phyloP scores from a whole-genome alignment of 2,888 invertebrate genomes.

The Rotaria socialis region DNA sequence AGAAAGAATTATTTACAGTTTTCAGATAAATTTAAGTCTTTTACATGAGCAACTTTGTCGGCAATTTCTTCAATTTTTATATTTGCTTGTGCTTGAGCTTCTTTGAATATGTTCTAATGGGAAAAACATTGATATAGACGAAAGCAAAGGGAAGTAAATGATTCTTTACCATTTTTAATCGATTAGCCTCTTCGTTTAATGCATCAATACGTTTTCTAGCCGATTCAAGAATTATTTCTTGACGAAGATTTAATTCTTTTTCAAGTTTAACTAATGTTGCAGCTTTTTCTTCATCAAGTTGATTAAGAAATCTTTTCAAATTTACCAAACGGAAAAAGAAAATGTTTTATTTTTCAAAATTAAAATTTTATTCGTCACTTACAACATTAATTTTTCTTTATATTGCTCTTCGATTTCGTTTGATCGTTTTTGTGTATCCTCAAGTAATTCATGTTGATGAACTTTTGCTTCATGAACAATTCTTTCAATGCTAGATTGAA shows the following conservation, averaged over 20 bases:
- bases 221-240: not conserved
- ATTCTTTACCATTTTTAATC: not conserved
- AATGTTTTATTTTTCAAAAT: not conserved
- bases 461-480: not conserved
- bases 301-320: not conserved
- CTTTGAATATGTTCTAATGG: not conserved
- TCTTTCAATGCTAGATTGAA: not conserved
- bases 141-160: not conserved
- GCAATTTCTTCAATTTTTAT: not conserved
- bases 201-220: not conserved
- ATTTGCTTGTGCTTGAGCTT: not conserved
- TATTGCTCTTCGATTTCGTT: not conserved
- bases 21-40: not conserved
- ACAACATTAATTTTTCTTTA: not conserved
- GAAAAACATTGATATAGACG: not conserved
- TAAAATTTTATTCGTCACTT: not conserved
- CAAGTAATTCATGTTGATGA: not conserved
- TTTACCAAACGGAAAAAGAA: no score
- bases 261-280: not conserved
- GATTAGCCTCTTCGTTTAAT: not conserved
- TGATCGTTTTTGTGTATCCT: not conserved
- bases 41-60: not conserved
- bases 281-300: constrained; percentile 9
- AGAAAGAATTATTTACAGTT: not conserved
- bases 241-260: constrained; percentile 24